A percentile compares a stretch with the other conserved stretches of the same genome.
Evolutionary conservation across 2,888 invertebrate species (phyloP).

Genomic region (Metalampra italica): DNA sequence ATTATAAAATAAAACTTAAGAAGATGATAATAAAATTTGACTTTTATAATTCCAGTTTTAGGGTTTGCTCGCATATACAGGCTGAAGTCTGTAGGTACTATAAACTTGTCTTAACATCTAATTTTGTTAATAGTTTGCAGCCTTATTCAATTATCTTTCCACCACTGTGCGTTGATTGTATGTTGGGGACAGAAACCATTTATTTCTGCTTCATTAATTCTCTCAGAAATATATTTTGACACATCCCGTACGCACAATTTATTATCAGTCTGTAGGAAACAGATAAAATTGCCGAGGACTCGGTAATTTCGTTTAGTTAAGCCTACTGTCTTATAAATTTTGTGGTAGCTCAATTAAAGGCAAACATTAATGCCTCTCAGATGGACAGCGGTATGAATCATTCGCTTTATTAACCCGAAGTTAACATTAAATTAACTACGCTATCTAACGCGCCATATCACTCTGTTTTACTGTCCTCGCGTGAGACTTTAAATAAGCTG

Average conservation of each 20-base stretch:
- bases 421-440: conserved; percentile 20
- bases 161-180: too few relatives aligned
- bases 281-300: not conserved
- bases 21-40: too few relatives aligned
- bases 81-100: too few relatives aligned
- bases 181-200: too few relatives aligned
- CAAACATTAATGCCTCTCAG: conserved; percentile 16
- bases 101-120: too few relatives aligned
- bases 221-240: too few relatives aligned
- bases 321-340: conserved; percentile 28
- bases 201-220: too few relatives aligned
- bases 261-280: too few relatives aligned
- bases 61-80: not conserved
- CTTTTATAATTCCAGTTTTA: not conserved
- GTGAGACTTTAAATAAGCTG: conserved; percentile 31
- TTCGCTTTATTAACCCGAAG: conserved; percentile 33
- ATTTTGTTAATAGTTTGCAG: too few relatives aligned
- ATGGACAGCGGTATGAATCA: conserved; percentile 31
- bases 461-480: conserved; percentile 28
- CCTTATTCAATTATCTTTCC: too few relatives aligned
- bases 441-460: conserved; percentile 29
- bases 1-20: too few relatives aligned
- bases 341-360: conserved; percentile 35
- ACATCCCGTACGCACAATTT: too few relatives aligned
- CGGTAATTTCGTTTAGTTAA: conserved; percentile 19